A percentile compares a stretch with the other conserved stretches of the same genome.
These are phyloP conservation scores for Calosoma granatense DNA, from an alignment of 1,140 invertebrate genomes.

Conservation along the genomic window DNA sequence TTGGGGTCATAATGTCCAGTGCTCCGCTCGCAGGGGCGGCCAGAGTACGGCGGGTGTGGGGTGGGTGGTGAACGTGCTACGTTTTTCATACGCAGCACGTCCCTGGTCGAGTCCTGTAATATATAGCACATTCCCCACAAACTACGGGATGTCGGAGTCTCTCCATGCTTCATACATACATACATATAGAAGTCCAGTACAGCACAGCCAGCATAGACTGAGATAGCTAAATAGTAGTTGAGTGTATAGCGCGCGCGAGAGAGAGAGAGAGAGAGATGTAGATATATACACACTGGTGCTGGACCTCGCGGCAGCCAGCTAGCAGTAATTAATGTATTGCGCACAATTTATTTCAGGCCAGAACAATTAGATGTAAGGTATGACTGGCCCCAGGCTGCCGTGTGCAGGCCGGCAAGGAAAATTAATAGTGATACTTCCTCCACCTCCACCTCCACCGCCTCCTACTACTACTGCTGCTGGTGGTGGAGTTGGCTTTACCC, in stretches of 20 bases:
- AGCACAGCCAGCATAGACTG: too few relatives aligned
- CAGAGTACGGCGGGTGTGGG: background rate
- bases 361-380: constrained; percentile 25
- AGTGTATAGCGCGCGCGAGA: too few relatives aligned
- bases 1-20: constrained; percentile 9
- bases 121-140: background rate
- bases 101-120: background rate
- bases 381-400: constrained; percentile 14
- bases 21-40: background rate
- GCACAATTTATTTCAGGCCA: constrained; percentile 24
- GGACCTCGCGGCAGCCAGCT: background rate
- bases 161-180: background rate
- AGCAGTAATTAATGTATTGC: constrained; percentile 20
- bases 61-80: constrained; percentile 6
- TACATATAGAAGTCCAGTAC: too few relatives aligned
- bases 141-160: background rate
- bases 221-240: too few relatives aligned
- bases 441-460: background rate
- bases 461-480: background rate
- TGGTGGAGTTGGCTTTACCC: background rate
- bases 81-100: background rate
- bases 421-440: constrained; percentile 6
- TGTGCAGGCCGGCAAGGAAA: background rate
- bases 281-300: background rate
- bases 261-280: too few relatives aligned